These are phyloP conservation scores for Drosophila lacicola DNA, from an alignment of 2,888 invertebrate genomes.

Conservation along the genomic window DNA sequence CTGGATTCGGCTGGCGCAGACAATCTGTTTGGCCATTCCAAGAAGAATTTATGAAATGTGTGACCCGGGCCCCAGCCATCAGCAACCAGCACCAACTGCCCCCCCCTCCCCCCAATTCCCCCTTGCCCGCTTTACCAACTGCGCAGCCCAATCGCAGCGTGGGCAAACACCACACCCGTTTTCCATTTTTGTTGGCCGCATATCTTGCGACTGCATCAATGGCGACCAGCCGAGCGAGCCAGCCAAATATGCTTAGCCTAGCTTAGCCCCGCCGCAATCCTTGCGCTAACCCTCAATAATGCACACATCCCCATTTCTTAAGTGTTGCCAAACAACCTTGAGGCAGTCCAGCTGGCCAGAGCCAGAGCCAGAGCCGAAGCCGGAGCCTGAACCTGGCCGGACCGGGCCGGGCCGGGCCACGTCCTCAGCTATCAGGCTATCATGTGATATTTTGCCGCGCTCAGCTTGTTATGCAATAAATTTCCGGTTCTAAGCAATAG, in stretches of 20 bases:
- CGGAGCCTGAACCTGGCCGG: conserved; percentile 7
- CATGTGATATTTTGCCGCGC: conserved; percentile 56
- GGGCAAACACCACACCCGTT: conserved; percentile 70
- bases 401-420: conserved; percentile 7
- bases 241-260: conserved; percentile 40
- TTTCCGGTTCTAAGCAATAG: conserved; percentile 72
- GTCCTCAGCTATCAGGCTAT: conserved; percentile 40
- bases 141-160: conserved; percentile 26
- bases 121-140: background rate
- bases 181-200: conserved; percentile 45
- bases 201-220: conserved; percentile 51
- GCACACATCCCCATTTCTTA: conserved; percentile 11
- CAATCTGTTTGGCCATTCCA: conserved; percentile 52
- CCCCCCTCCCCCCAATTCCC: background rate
- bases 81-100: background rate
- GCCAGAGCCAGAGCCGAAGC: background rate
- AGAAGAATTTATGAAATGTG: conserved; percentile 73
- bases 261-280: background rate
- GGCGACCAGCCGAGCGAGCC: background rate
- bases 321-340: conserved; percentile 55
- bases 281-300: background rate
- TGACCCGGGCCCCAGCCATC: conserved; percentile 37
- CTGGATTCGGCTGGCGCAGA: conserved; percentile 48
- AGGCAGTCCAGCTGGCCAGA: conserved; percentile 37
- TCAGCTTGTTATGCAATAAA: conserved; percentile 81